Evolutionary conservation across 2,113 vertebrate species (phyloP), one percentile per base, ranked within the genome.

Genomic region (Mesembrinibis cayennensis): DNA sequence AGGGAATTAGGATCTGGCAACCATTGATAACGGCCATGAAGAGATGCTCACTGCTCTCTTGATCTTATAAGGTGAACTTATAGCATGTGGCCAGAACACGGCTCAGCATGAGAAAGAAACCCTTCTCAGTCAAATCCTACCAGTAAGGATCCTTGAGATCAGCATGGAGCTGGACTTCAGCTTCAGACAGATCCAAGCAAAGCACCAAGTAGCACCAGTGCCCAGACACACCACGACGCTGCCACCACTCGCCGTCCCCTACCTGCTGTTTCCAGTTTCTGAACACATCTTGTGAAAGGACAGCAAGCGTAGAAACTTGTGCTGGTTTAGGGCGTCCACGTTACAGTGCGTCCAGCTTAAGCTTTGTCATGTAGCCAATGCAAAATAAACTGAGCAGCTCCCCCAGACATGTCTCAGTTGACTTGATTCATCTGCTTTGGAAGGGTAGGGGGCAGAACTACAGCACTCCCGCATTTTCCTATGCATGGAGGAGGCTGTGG

Each of bases 181-280:
- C 23, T 40, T 79, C 29, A 38, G 45, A 66, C 15, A 79, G 52
- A 55, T 67, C 27, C 50, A 63, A 90, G 29, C 25, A 40, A 85
- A 92, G 27, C 4, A 4, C 27, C 49, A 49, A 10, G 32, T 3
- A n/a, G 36, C 50, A 72, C 26, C 44, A 61, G 27, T 11, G 49
- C 34, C 44, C 61, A 72, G 26, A 56, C 16, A 20, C 1, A 2
- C 22, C n/a, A 18, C 1, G 7, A 36, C 7, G 13, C 27, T 52
- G 55, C n/a, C 40, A 22, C 53, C 36, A 9, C 16, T 77, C 3
- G 0, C 14, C 1, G 0, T 8, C 6, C 25, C 15, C 23, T 49
- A 6, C 25, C 5, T 22, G 5, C 27, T 59, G 7, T 4, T 50
- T 44, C 20, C 49, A 77, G 58, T 34, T 86, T 72, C 34, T 74